phyloP scores from a whole-genome alignment of 1,140 invertebrate genomes.

The Eriosoma lanigerum region DNA sequence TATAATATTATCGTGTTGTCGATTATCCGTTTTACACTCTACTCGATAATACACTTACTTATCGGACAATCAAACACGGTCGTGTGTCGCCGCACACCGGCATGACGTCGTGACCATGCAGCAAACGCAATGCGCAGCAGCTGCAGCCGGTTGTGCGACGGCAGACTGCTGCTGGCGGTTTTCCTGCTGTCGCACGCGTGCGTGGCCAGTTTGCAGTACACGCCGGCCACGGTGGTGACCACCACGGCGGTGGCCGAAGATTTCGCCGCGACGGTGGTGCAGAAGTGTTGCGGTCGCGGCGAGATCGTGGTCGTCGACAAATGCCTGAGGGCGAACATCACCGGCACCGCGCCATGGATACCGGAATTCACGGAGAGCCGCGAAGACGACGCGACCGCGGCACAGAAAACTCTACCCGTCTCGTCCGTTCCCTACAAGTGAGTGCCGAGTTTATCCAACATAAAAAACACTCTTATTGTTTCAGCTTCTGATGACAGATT shows the following conservation, averaged over 20 bases:
- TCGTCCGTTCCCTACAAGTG: constrained; percentile 24
- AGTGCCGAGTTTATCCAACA: too few relatives aligned
- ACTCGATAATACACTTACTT: too few relatives aligned
- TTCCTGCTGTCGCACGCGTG: background rate
- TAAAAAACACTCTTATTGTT: too few relatives aligned
- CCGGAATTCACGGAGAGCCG: constrained; percentile 64
- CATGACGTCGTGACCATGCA: constrained; percentile 1
- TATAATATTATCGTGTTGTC: too few relatives aligned
- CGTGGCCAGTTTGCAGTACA: background rate
- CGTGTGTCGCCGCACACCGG: background rate
- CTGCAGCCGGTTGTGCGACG: constrained; percentile 18
- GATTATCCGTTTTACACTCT: too few relatives aligned
- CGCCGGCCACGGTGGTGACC: background rate
- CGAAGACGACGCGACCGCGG: constrained; percentile 55
- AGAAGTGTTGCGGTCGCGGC: constrained; percentile 75
- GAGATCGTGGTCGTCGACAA: constrained; percentile 70
- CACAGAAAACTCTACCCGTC: background rate
- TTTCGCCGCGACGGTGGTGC: constrained; percentile 58
- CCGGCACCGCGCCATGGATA: constrained; percentile 64
- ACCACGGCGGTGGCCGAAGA: too few relatives aligned
- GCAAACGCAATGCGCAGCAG: background rate
- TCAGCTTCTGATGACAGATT: too few relatives aligned
- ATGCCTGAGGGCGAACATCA: constrained; percentile 64
- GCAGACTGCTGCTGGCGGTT: background rate
- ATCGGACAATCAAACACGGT: background rate